Evolutionary conservation across 2,888 invertebrate species (phyloP), one percentile per base, ranked within the genome.

Genomic region (Hydropsyche betteni): DNA sequence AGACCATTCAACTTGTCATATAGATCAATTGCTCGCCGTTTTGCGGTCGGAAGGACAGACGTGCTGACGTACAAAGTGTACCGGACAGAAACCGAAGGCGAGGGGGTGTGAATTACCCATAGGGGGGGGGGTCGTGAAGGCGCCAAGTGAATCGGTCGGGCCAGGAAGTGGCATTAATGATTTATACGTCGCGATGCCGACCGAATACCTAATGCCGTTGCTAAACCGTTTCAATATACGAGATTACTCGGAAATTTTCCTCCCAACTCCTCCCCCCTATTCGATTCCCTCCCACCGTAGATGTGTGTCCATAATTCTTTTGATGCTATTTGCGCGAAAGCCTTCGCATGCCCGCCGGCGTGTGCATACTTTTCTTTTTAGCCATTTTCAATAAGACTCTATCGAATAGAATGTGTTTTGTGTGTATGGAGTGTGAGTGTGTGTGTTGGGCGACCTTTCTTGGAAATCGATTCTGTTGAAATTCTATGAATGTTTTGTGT

Each of bases 161-260:
- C 44, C 24, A 58, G 72, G 72, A 72, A 58, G 72, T 61, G 50
- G 61, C 58, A 36, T 33, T 72, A 72, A 72, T 72, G 72, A 72
- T 72, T 72, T 72, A 72, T 72, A 72, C 36, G 52, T 36, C 55
- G 36, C 36, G 72, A 72, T 55, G 72, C 72, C 58, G 38, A 10
- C 61, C 61, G 72, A 55, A 72, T 72, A 58, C 58, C 55, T 44
- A 72, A 72, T 72, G 72, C 44, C 58, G 36, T 36, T n/a, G 70
- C 70, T 24, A 72, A 72, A 72, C 72, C 72, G 50, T 72, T 72
- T 72, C 72, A 72, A 72, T 72, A 72, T 72, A 44, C 55, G 61
- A 55, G 61, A 72, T 72, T 72, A 72, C 64, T 58, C 58, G 38
- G 50, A 52, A 16, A 33, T 69, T 70, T 70, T 36, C 50, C 50